Evolutionary conservation across 2,888 invertebrate species (phyloP).

Genomic region (Drosophila subquinaria): DNA sequence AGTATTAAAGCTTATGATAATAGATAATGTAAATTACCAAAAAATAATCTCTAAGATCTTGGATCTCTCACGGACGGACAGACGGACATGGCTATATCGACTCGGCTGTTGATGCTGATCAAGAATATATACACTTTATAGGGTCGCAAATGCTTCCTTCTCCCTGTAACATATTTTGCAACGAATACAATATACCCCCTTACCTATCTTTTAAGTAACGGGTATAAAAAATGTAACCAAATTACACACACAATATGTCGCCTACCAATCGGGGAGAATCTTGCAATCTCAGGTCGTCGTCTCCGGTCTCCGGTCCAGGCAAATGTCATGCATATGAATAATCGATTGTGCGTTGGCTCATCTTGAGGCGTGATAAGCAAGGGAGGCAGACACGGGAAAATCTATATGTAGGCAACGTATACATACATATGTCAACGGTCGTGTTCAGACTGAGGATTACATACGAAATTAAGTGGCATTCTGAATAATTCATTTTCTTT

Average conservation of each 20-base stretch:
- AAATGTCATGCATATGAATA: slow-evolving; percentile 75
- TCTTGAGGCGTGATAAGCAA: slow-evolving; percentile 20
- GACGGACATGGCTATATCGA: no score
- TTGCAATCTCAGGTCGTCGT: slow-evolving; percentile 11
- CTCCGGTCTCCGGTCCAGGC: slow-evolving; percentile 1
- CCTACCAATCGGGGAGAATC: neutral
- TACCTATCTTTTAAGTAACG: no score
- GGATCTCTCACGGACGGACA: no score
- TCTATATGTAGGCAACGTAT: slow-evolving; percentile 5
- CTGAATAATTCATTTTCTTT: slow-evolving; percentile 69
- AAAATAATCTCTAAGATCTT: no score
- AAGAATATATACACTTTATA: no score
- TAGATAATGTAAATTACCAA: no score
- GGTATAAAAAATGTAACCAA: slow-evolving; percentile 40
- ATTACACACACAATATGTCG: slow-evolving; percentile 37
- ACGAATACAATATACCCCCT: no score
- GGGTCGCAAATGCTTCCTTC: no score
- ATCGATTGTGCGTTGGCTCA: slow-evolving; percentile 77
- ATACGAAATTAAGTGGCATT: slow-evolving; percentile 70
- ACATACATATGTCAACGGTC: slow-evolving; percentile 6
- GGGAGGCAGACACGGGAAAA: neutral
- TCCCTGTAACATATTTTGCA: no score
- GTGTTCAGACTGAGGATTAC: slow-evolving; percentile 58
- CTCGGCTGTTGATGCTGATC: no score
- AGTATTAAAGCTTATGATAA: no score